Evolutionary conservation across 2,113 vertebrate genomes (phyloP).

Genomic region (Toxotes jaculatrix): DNA sequence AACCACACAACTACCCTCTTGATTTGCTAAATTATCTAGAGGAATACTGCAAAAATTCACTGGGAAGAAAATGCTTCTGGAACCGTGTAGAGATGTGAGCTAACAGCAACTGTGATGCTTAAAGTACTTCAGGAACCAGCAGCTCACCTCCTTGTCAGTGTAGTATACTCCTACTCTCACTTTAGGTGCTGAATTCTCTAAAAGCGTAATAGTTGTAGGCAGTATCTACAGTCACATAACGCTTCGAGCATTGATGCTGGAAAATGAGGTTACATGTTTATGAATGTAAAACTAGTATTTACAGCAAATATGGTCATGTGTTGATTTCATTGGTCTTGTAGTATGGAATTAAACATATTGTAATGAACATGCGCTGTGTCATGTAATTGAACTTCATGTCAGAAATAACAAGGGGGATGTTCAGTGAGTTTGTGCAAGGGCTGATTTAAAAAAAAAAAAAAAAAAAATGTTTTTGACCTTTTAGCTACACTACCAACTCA

Average conservation of each 20-base stretch:
- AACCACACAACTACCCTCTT: not conserved
- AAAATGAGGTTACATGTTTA: not conserved
- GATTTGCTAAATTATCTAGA: not conserved
- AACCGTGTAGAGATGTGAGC: not conserved
- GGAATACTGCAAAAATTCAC: not conserved
- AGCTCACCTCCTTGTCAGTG: not conserved
- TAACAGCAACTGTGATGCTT: not conserved
- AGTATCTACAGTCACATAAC: not conserved
- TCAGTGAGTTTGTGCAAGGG: constrained; percentile 14
- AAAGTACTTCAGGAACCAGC: not conserved
- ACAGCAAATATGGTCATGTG: not conserved
- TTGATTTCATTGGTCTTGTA: not conserved
- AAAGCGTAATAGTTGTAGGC: not conserved
- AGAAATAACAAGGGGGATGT: not conserved
- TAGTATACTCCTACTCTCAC: not conserved
- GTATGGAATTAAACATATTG: not conserved
- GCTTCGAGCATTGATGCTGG: not conserved
- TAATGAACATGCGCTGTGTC: not conserved
- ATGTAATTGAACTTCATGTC: not conserved
- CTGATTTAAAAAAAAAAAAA: constrained; percentile 9
- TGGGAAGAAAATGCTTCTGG: not conserved
- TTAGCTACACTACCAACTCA: not conserved
- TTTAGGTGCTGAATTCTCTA: not conserved
- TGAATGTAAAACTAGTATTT: not conserved
- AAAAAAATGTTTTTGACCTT: constrained; percentile 5